Evolutionary conservation across 2,797 vertebrate genomes (phyloP).

Genomic region (Tolypeutes matacus): DNA sequence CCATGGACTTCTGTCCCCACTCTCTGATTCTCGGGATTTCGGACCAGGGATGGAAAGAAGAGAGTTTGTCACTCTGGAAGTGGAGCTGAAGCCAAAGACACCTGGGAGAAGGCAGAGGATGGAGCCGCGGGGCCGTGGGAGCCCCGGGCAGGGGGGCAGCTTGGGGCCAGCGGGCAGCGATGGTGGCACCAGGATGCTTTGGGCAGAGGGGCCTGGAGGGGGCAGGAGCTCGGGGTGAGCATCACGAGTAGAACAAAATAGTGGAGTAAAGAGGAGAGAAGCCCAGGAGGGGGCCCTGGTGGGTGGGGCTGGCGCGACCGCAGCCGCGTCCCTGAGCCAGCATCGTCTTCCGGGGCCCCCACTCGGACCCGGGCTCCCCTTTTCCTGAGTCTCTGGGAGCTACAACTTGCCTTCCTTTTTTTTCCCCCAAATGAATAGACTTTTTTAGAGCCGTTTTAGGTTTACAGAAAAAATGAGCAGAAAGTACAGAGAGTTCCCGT

Average conservation of each 20-base stretch:
- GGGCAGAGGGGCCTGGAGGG: neutral
- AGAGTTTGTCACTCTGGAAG: neutral
- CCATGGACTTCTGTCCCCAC: neutral
- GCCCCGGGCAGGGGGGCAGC: neutral
- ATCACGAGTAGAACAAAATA: rapidly evolving
- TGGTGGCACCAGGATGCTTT: too few species aligned
- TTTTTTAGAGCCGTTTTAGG: too few species aligned
- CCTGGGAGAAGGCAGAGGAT: neutral
- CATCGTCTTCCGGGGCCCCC: neutral
- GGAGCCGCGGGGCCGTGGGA: rapidly evolving
- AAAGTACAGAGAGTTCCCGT: too few species aligned
- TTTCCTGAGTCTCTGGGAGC: rapidly evolving
- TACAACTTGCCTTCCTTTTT: neutral
- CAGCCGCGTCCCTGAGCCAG: rapidly evolving
- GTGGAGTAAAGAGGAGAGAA: too few species aligned
- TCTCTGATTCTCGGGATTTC: neutral
- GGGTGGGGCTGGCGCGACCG: too few species aligned
- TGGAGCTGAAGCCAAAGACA: neutral
- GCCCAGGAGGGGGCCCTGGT: rapidly evolving
- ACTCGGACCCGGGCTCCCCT: rapidly evolving
- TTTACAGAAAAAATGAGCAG: too few species aligned
- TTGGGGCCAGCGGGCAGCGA: neutral
- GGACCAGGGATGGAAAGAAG: too few species aligned
- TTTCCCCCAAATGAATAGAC: too few species aligned
- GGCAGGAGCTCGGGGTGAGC: neutral